These are phyloP conservation scores for Amitus sp. DNA, from an alignment of 2,888 invertebrate genomes.

Conservation along the genomic window DNA sequence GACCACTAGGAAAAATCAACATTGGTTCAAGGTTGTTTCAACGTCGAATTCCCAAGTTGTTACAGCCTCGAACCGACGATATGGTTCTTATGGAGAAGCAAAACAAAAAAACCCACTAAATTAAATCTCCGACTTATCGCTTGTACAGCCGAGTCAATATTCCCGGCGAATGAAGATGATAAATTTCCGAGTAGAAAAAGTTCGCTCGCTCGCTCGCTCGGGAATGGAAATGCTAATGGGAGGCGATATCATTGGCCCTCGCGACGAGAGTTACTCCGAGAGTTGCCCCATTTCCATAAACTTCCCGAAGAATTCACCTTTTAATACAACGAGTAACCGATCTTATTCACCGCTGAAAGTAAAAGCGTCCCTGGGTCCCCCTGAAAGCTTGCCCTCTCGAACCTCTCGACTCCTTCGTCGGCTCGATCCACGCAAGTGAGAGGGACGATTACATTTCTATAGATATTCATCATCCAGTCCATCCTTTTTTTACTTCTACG, in stretches of 20 bases:
- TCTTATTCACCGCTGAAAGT: conserved; percentile 29
- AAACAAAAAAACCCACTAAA: too few relatives aligned
- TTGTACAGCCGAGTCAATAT: too few relatives aligned
- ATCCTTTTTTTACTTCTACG: conserved; percentile 41
- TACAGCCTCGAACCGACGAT: too few relatives aligned
- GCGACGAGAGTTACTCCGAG: conserved; percentile 13
- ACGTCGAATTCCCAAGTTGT: too few relatives aligned
- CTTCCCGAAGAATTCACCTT: conserved; percentile 31
- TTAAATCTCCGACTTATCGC: too few relatives aligned
- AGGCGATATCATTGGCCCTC: conserved; percentile 16
- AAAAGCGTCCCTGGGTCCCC: conserved; percentile 29
- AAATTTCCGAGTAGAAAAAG: not conserved
- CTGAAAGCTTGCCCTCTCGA: conserved; percentile 43
- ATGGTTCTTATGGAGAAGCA: too few relatives aligned
- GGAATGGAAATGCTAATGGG: conserved; percentile 26
- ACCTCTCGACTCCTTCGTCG: conserved; percentile 41
- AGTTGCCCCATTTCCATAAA: conserved; percentile 32
- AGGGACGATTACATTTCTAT: conserved; percentile 56
- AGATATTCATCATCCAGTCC: conserved; percentile 58
- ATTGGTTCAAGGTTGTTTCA: too few relatives aligned
- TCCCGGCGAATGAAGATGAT: not conserved
- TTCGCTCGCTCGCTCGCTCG: conserved; percentile 2
- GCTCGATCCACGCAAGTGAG: conserved; percentile 43
- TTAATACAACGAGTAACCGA: conserved; percentile 31
- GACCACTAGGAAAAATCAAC: too few relatives aligned